phyloP scores from a whole-genome alignment of 1,140 invertebrate genomes.

The Drosophila sulfurigaster region DNA sequence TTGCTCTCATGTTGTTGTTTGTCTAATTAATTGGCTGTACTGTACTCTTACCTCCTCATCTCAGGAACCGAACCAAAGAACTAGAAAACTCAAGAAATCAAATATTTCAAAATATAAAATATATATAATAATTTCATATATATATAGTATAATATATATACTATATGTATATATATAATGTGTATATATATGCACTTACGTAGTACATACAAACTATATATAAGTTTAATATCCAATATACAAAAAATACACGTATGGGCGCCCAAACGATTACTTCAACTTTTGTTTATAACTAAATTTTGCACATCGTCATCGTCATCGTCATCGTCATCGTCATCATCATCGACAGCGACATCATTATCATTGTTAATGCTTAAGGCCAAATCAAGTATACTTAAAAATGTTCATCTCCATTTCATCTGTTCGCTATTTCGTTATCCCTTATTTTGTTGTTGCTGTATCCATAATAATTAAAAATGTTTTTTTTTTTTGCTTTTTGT shows the following conservation, averaged over 20 bases:
- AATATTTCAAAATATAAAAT: slow-evolving; percentile 27
- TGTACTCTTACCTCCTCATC: slow-evolving; percentile 37
- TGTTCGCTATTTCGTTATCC: slow-evolving; percentile 12
- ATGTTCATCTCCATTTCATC: slow-evolving; percentile 36
- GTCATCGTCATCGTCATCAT: background rate
- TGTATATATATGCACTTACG: slow-evolving; percentile 28
- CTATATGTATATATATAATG: slow-evolving; percentile 15
- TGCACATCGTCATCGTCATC: slow-evolving; percentile 32
- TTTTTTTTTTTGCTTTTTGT: slow-evolving; percentile 22
- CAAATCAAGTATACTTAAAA: slow-evolving; percentile 75
- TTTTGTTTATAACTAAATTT: slow-evolving; percentile 55
- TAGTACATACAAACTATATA: slow-evolving; percentile 42
- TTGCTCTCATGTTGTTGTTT: slow-evolving; percentile 30
- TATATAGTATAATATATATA: background rate
- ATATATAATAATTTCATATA: slow-evolving; percentile 17
- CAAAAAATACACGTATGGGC: slow-evolving; percentile 52
- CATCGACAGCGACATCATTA: background rate
- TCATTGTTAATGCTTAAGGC: slow-evolving; percentile 53
- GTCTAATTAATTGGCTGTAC: slow-evolving; percentile 51
- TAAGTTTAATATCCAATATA: slow-evolving; percentile 45
- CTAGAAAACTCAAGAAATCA: slow-evolving; percentile 28
- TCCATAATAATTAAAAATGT: slow-evolving; percentile 18
- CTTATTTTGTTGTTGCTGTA: background rate
- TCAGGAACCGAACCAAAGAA: slow-evolving; percentile 48
- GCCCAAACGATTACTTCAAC: slow-evolving; percentile 59